Percentiles rank a stretch among this genome's conserved stretches.
Evolutionary conservation across 2,797 vertebrate genomes (phyloP).

Genomic region (Sebastes trivittatus): DNA sequence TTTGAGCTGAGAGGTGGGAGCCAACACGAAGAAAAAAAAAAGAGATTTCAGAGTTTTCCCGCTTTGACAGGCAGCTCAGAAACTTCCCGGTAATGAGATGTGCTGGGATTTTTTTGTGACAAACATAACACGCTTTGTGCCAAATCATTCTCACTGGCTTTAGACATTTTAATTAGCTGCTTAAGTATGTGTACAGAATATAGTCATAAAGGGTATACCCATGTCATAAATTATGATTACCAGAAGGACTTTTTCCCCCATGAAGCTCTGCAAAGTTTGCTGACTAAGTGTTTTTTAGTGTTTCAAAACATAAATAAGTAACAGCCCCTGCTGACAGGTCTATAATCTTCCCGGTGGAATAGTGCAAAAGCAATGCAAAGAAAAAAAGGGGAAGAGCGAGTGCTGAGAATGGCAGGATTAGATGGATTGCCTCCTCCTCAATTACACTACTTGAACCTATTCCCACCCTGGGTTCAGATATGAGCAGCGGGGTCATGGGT

Average conservation of each 20-base stretch:
- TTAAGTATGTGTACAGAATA: constrained; percentile 51
- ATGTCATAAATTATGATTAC: constrained; percentile 59
- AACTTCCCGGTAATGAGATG: constrained; percentile 8
- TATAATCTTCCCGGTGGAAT: constrained; percentile 50
- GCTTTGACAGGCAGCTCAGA: constrained; percentile 11
- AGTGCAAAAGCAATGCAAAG: not conserved
- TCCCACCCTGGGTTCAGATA: constrained; percentile 41
- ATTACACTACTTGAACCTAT: constrained; percentile 58
- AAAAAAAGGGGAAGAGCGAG: constrained; percentile 5
- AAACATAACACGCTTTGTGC: constrained; percentile 18
- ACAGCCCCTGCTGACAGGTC: constrained; percentile 45
- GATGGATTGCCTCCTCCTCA: constrained; percentile 53
- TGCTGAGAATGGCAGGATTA: constrained; percentile 64
- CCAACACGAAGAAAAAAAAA: constrained; percentile 13
- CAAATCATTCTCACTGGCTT: constrained; percentile 27
- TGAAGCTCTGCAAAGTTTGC: constrained; percentile 30
- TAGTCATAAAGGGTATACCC: constrained; percentile 37
- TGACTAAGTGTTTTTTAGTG: constrained; percentile 31
- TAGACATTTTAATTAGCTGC: constrained; percentile 63
- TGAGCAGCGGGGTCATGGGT: constrained; percentile 47
- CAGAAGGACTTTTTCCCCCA: constrained; percentile 25
- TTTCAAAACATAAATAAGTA: constrained; percentile 61
- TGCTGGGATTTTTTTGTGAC: not conserved
- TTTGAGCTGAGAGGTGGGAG: constrained; percentile 31
- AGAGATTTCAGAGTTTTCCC: constrained; percentile 8